Conservation (phyloP, 2,797 vertebrate genomes). For the Gymnocypris eckloni region DNA sequence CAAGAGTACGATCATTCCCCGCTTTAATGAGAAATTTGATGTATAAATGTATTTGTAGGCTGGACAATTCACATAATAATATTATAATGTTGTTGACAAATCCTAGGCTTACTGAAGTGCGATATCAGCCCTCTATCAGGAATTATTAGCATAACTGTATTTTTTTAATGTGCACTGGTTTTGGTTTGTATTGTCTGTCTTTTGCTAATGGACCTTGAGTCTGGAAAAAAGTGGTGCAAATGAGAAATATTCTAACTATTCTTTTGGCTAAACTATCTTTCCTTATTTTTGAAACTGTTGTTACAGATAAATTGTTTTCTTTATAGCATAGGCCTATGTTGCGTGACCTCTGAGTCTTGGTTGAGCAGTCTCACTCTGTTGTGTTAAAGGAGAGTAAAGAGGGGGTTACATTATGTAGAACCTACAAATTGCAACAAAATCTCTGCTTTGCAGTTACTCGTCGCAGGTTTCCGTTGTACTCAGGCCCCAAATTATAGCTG, state of each 20-base stretch:
- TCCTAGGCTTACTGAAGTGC: too few species aligned
- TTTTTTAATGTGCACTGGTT: too few species aligned
- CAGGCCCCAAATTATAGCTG: constrained; percentile 90
- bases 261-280: not conserved
- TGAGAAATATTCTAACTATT: not conserved
- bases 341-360: not conserved
- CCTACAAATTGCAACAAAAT: constrained; percentile 91
- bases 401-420: constrained; percentile 82
- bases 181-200: too few species aligned
- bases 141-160: too few species aligned
- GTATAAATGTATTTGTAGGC: too few species aligned
- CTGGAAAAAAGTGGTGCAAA: too few species aligned
- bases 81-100: too few species aligned
- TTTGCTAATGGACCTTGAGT: too few species aligned
- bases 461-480: constrained; percentile 86
- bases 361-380: constrained; percentile 76
- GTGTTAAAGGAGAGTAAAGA: constrained; percentile 70
- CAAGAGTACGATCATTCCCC: too few species aligned
- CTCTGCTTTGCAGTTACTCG: constrained; percentile 78
- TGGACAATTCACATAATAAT: too few species aligned
- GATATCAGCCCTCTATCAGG: too few species aligned
- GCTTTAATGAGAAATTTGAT: too few species aligned
- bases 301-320: not conserved
- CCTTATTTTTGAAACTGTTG: not conserved
- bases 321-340: not conserved